Evolutionary conservation across 2,113 vertebrate species (phyloP), one percentile per base, ranked within the genome.

Genomic region (Ammodytes marinus): DNA sequence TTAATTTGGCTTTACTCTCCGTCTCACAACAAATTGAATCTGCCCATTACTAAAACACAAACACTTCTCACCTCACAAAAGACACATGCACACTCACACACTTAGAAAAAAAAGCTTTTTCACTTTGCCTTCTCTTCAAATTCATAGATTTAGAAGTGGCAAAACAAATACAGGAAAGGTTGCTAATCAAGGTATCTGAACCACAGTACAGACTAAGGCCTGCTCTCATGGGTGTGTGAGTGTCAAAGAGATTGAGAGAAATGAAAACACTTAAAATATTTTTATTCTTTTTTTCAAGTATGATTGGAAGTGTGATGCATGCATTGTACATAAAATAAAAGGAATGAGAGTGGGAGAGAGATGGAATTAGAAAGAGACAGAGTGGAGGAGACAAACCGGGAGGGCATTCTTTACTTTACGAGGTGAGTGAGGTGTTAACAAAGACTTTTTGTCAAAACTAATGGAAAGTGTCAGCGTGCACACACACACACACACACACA

Each of bases 91-190:
- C 67, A 61, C 39, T 73, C 42, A 42, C 42, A 65, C 6, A 43
- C 0, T 46, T 9, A 54, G 7, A 27, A 67, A 47, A 67, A 47
- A 67, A 74, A 27, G 37, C 3, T 3, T 55, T 54, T 55, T 53
- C 10, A n/a, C 27, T 43, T 39, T 57, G 40, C 35, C 1, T 40
- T 8, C 13, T 69, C 5, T 88, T 47, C 19, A 74, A 79, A 85
- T 84, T 89, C 73, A 91, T 86, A 76, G 65, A 87, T 80, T 82
- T 60, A 84, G 42, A 75, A 67, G 55, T 42, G 47, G n/a, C 1
- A 42, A 64, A 60, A 72, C 49, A 69, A 58, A 66, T 72, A 69
- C 72, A 76, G 45, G 83, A 83, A 69, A 67, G 49, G 10, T 77
- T 80, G 50, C 66, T 88, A 88, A 91, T 88, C 72, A 86, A 78